Evolutionary conservation across 2,113 vertebrate genomes (phyloP).

Genomic region (Montifringilla adamsi): DNA sequence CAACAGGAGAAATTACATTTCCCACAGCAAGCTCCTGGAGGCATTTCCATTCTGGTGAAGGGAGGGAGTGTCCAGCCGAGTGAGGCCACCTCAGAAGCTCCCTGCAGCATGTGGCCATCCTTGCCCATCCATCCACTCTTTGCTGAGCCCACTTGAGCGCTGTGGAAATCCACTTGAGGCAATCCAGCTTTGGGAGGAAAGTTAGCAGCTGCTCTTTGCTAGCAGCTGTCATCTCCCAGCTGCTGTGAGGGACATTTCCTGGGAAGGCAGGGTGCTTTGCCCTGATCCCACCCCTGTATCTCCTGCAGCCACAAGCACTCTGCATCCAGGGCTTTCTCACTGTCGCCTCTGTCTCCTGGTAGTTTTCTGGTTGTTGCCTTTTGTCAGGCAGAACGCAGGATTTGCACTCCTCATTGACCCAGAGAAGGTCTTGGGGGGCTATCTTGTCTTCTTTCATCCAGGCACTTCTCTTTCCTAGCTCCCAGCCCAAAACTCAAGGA

Average conservation of each 20-base stretch:
- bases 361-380: not conserved
- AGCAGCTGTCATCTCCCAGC: not conserved
- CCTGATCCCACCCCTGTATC: accelerated
- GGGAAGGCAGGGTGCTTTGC: accelerated
- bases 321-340: not conserved
- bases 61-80: not conserved
- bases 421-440: not conserved
- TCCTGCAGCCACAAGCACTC: accelerated
- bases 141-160: accelerated
- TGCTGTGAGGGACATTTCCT: not conserved
- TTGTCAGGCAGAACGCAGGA: not conserved
- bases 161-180: not conserved
- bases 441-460: not conserved
- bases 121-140: not conserved
- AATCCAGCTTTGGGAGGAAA: not conserved
- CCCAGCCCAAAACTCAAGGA: not conserved
- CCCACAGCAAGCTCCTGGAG: not conserved
- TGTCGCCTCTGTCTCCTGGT: not conserved
- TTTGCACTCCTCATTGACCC: not conserved
- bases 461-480: not conserved
- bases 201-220: not conserved
- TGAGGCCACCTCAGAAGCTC: accelerated
- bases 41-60: not conserved
- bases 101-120: not conserved
- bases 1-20: constrained; percentile 23